These are phyloP conservation scores for Nothobranchius furzeri DNA, from an alignment of 2,113 vertebrate species.

Conservation along the genomic window DNA sequence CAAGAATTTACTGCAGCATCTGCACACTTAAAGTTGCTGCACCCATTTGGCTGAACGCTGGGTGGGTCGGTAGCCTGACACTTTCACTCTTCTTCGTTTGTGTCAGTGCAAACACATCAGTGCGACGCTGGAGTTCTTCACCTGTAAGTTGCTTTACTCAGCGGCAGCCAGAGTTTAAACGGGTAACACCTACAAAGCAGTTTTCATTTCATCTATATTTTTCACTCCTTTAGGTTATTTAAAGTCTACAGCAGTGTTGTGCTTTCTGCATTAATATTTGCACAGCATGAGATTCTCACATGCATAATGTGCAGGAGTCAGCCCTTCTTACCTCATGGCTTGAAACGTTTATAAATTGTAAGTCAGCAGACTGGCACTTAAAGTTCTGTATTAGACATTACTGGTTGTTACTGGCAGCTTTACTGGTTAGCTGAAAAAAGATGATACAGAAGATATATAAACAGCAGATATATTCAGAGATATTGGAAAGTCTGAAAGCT, in stretches of 20 bases:
- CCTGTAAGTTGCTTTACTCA: conserved; percentile 31
- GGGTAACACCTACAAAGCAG: conserved; percentile 3
- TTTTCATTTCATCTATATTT: conserved; percentile 29
- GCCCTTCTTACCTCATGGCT: neutral
- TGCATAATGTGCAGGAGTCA: neutral
- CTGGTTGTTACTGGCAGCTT: too few species aligned
- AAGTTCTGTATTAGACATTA: neutral
- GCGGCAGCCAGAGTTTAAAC: conserved; percentile 17
- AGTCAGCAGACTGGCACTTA: neutral
- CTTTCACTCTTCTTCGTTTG: conserved; percentile 14
- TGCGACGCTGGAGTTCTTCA: conserved; percentile 13
- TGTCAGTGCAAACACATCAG: conserved; percentile 21
- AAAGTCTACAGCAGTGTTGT: neutral
- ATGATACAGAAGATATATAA: too few species aligned
- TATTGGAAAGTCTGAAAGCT: neutral
- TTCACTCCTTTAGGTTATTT: conserved; percentile 16
- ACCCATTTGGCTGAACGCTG: conserved; percentile 1
- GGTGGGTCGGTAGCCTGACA: conserved; percentile 13
- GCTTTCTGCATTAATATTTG: conserved; percentile 13
- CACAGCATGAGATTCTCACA: neutral
- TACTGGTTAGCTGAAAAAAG: neutral
- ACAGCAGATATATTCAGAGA: neutral
- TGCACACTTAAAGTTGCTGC: conserved; percentile 22
- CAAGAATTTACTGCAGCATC: conserved; percentile 27
- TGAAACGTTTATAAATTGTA: neutral